Conservation (phyloP, 1,140 invertebrate species). For the Eumeta japonica region DNA sequence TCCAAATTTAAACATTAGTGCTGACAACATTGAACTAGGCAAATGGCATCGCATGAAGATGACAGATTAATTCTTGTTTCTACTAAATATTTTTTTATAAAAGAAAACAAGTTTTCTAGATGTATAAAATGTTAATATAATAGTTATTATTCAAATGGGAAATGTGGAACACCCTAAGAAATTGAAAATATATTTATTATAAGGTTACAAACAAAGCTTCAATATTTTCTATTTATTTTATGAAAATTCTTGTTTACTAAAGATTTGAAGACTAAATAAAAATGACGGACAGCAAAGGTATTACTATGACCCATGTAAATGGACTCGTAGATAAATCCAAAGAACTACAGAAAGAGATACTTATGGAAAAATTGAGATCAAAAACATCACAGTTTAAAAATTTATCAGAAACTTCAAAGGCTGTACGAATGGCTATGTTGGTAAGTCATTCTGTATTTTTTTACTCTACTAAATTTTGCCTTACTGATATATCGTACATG, state of each 20-base stretch:
- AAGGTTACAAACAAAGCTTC: no score
- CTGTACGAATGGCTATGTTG: constrained; percentile 77
- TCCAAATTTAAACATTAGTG: no score
- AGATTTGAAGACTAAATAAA: no score
- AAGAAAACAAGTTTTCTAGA: no score
- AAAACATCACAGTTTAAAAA: constrained; percentile 77
- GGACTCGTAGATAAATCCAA: constrained; percentile 62
- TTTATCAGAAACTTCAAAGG: constrained; percentile 81
- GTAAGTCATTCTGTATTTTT: constrained; percentile 61
- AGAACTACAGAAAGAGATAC: constrained; percentile 74
- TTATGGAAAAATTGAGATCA: constrained; percentile 86
- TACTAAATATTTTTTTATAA: no score
- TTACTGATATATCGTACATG: no score
- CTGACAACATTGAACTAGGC: constrained; percentile 5
- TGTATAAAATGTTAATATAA: no score
- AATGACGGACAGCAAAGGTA: constrained; percentile 42
- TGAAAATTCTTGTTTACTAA: no score
- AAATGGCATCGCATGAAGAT: constrained; percentile 36
- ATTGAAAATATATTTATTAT: no score
- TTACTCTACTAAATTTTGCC: constrained; percentile 5
- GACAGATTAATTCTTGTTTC: constrained; percentile 11
- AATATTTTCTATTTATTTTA: constrained; percentile 35
- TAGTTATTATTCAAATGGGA: no score
- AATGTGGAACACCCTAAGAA: no score
- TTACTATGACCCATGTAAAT: constrained; percentile 32